Base-by-base conservation (phyloP, 2,797 vertebrate genomes). In the Lindbergichthys nudifrons region DNA sequence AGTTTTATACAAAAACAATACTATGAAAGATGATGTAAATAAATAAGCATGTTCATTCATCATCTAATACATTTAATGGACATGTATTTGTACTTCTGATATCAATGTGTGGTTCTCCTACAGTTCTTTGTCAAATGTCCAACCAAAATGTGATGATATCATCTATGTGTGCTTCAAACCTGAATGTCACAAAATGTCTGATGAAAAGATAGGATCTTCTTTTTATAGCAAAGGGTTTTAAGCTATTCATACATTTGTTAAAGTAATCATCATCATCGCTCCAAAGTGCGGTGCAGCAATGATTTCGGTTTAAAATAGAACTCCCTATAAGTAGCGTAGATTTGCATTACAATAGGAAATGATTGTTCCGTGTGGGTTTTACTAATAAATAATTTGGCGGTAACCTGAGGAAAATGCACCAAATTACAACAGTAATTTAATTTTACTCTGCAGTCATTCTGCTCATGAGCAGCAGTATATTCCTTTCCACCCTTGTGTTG, bases 401-500 rank as follows among this genome's bases (percentile, higher is more conserved):
- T 51, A 42, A 63, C 48, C 14, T 45, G 14, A 50, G 66, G 36
- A 51, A 30, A 68, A 48, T 48, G 10, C 6, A 47, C 4, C 39
- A 51, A 65, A 48, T 52, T 23, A 45, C 21, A 58, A 43, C n/a
- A 56, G 42, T 36, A 57, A 36, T 26, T 52, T 14, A 41, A 5
- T 65, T 80, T 61, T 14, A n/a, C 39, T 47, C 39, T 75, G 48
- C 47, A 62, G 14, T 57, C 19, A 76, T 56, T 30, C 57, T 52
- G 39, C n/a, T 83, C 16, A 80, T 71, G 78, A 46, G 41, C 23
- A 58, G 69, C 30, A 67, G 73, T 54, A 70, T 75, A 42, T 70
- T 23, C 26, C 78, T 56, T 66, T 69, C 54, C 32, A 23, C 32
- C 39, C 26, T 61, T 16, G 21, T 36, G 10, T 56, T 70, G 7